Conservation (phyloP, 2,888 invertebrate genomes). For the Phytoseiulus persimilis region DNA sequence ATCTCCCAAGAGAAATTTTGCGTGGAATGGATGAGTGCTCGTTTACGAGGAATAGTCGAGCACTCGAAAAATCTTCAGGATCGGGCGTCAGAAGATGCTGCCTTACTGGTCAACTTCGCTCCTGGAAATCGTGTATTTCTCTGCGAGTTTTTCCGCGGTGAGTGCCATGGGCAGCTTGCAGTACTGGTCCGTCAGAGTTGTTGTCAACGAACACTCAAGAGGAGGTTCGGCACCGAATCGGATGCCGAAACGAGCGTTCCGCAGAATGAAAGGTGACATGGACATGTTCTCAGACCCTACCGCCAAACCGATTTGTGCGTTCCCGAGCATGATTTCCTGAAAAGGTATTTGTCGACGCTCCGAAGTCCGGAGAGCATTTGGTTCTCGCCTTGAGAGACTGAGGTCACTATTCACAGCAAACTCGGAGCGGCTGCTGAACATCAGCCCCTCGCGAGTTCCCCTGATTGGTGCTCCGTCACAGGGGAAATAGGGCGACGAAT, state of each 20-base stretch:
- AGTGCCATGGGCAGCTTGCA: constrained; percentile 89
- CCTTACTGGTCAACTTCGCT: constrained; percentile 63
- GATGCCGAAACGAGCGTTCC: constrained; percentile 79
- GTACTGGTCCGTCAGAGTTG: constrained; percentile 73
- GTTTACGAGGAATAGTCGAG: neutral
- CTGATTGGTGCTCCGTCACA: neutral
- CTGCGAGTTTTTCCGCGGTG: constrained; percentile 87
- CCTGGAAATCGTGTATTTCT: constrained; percentile 68
- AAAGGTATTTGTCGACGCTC: constrained; percentile 46
- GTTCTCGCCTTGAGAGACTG: too few species aligned
- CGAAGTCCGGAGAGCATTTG: neutral
- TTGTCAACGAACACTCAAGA: constrained; percentile 84
- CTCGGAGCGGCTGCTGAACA: too few species aligned
- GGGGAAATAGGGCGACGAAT: constrained; percentile 40
- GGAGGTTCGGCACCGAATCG: constrained; percentile 62
- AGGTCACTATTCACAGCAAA: too few species aligned
- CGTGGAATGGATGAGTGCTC: too few species aligned
- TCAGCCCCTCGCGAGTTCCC: too few species aligned
- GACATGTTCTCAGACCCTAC: constrained; percentile 96
- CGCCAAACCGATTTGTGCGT: constrained; percentile 73
- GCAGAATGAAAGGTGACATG: constrained; percentile 68
- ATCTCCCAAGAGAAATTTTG: too few species aligned
- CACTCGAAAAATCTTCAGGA: neutral
- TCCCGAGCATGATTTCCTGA: constrained; percentile 75
- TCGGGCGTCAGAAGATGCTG: neutral